Evolutionary conservation across 1,140 invertebrate species (phyloP).

Genomic region (Drosophila rufa): DNA sequence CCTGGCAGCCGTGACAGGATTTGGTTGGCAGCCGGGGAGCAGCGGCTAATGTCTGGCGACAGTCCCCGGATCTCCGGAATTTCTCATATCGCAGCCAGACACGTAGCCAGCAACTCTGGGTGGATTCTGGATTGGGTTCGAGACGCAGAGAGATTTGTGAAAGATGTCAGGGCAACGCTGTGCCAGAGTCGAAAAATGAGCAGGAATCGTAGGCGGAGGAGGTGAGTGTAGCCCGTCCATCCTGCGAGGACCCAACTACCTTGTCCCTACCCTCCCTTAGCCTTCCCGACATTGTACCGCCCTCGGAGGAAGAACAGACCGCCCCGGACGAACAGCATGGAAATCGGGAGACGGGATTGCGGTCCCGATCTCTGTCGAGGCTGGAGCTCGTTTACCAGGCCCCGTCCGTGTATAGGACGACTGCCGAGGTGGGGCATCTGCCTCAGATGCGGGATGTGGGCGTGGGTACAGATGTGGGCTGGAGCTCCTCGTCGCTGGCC

Average conservation of each 20-base stretch:
- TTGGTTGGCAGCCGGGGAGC: conserved; percentile 35
- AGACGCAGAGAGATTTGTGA: conserved; percentile 67
- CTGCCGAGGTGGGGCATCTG: too few species aligned
- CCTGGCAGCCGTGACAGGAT: conserved; percentile 40
- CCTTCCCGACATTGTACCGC: not conserved
- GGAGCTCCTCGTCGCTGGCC: not conserved
- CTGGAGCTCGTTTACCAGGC: not conserved
- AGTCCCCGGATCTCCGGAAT: conserved; percentile 38
- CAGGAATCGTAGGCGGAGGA: conserved; percentile 57
- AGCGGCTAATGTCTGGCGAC: conserved; percentile 49
- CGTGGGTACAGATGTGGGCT: conserved; percentile 12
- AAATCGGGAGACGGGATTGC: not conserved
- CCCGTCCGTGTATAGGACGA: not conserved
- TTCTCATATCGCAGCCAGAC: conserved; percentile 66
- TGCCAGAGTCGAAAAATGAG: conserved; percentile 63
- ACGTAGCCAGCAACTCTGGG: conserved; percentile 38
- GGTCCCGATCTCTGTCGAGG: not conserved
- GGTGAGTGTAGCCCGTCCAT: conserved; percentile 50
- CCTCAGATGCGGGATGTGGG: conserved; percentile 5
- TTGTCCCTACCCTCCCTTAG: not conserved
- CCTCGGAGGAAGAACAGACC: conserved; percentile 4
- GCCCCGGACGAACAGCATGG: not conserved
- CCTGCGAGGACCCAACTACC: not conserved
- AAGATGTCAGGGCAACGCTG: conserved; percentile 67
- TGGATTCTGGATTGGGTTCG: conserved; percentile 22